These are phyloP conservation scores for Erynnis tages DNA, from an alignment of 2,888 invertebrate species.

Conservation along the genomic window DNA sequence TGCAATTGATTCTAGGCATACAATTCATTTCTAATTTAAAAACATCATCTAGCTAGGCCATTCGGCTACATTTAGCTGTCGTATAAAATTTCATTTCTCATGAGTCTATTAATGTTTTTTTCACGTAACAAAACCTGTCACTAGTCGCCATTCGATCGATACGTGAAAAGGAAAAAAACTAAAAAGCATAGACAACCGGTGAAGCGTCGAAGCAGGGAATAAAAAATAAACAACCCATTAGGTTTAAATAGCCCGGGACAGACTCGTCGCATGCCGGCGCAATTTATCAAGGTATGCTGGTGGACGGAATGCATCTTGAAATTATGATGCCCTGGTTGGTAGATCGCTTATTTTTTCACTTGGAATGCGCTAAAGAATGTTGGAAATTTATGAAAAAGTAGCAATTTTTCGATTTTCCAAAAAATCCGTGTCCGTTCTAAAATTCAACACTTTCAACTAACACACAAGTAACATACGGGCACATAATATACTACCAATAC, in stretches of 20 bases:
- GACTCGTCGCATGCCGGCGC: constrained; percentile 30
- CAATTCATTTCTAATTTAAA: too few relatives aligned
- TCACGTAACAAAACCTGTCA: background rate
- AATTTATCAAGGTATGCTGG: constrained; percentile 30
- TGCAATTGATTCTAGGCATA: too few relatives aligned
- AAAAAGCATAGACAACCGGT: constrained; percentile 17
- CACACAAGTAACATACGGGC: too few relatives aligned
- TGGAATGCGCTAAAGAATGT: background rate
- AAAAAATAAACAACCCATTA: constrained; percentile 26
- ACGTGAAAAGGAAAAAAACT: background rate
- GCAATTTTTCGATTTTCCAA: too few relatives aligned
- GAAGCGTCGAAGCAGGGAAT: constrained; percentile 15
- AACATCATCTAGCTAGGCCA: too few relatives aligned
- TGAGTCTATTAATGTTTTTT: too few relatives aligned
- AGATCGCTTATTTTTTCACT: background rate
- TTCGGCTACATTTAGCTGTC: too few relatives aligned
- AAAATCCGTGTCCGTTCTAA: too few relatives aligned
- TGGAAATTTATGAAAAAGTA: too few relatives aligned
- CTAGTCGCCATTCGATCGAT: background rate
- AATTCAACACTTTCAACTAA: too few relatives aligned
- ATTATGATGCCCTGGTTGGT: background rate
- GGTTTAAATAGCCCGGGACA: constrained; percentile 34
- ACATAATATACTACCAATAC: too few relatives aligned
- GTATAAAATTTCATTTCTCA: too few relatives aligned
- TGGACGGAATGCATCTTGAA: constrained; percentile 19